Evolutionary conservation across 2,797 vertebrate species (phyloP).

Genomic region (Aythya fuligula): DNA sequence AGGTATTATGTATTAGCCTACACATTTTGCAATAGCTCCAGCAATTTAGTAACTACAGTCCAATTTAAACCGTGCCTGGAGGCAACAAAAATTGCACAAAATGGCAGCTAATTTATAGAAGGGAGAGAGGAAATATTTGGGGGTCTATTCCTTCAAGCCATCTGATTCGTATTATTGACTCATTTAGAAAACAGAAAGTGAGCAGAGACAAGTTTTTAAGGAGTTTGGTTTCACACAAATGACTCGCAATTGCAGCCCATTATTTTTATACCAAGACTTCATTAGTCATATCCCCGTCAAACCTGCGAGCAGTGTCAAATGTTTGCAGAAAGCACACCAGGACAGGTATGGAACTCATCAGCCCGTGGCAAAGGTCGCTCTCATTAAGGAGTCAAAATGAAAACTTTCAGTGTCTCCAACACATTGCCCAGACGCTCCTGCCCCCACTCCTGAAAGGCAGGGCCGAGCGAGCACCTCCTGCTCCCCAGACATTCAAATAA

Average conservation of each 20-base stretch:
- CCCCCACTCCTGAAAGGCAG: conserved; percentile 76
- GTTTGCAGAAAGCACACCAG: conserved; percentile 89
- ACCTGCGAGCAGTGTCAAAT: conserved; percentile 89
- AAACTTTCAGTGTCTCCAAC: conserved; percentile 97
- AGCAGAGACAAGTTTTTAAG: conserved; percentile 87
- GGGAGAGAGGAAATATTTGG: conserved; percentile 82
- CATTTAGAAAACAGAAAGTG: conserved; percentile 85
- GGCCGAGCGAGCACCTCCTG: conserved; percentile 76
- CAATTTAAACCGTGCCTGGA: conserved; percentile 84
- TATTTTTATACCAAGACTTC: conserved; percentile 95
- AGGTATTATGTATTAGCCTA: conserved; percentile 84
- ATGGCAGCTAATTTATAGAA: conserved; percentile 85
- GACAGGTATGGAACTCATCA: conserved; percentile 99
- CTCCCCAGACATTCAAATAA: conserved; percentile 87
- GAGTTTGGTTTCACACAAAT: conserved; percentile 87
- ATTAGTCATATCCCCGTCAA: conserved; percentile 98
- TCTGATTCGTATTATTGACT: conserved; percentile 87
- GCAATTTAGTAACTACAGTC: conserved; percentile 83
- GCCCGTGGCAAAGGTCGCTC: conserved; percentile 92
- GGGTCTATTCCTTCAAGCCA: conserved; percentile 80
- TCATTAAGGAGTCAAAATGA: conserved; percentile 99
- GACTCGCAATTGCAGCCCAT: conserved; percentile 89
- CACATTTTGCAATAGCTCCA: conserved; percentile 81
- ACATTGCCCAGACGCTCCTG: conserved; percentile 83
- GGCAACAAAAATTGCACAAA: conserved; percentile 85